Evolutionary conservation across 2,113 vertebrate genomes (phyloP).

Genomic region (Notarius lentiginosus): DNA sequence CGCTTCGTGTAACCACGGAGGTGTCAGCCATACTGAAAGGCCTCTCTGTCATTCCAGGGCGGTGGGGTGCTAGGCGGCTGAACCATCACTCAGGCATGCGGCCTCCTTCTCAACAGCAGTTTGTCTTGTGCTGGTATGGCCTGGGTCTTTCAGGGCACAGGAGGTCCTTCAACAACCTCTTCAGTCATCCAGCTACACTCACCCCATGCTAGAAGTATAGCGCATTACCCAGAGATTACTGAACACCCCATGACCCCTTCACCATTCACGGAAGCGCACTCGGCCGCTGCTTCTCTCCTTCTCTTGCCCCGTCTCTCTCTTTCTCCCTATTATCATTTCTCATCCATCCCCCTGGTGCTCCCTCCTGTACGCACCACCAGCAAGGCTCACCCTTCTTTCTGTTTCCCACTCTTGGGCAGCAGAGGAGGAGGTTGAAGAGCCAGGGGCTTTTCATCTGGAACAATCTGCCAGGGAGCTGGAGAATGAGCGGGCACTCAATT

Average conservation of each 20-base stretch:
- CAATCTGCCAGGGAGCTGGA: conserved; percentile 78
- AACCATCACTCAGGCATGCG: conserved; percentile 46
- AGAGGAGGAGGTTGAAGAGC: conserved; percentile 79
- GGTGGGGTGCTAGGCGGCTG: conserved; percentile 44
- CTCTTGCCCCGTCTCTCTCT: conserved; percentile 49
- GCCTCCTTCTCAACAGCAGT: conserved; percentile 45
- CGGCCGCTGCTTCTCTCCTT: conserved; percentile 44
- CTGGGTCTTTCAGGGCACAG: conserved; percentile 40
- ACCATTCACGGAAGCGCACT: conserved; percentile 60
- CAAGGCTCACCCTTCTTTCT: conserved; percentile 78
- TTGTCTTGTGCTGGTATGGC: conserved; percentile 51
- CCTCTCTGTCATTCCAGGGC: conserved; percentile 51
- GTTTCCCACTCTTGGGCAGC: conserved; percentile 72
- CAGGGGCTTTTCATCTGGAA: conserved; percentile 75
- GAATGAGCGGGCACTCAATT: conserved; percentile 92
- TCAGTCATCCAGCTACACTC: conserved; percentile 35
- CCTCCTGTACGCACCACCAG: conserved; percentile 76
- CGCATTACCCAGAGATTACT: conserved; percentile 41
- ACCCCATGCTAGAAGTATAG: conserved; percentile 40
- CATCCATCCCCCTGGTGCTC: conserved; percentile 62
- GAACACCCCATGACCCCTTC: conserved; percentile 51
- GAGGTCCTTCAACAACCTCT: conserved; percentile 36
- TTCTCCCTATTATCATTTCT: conserved; percentile 74
- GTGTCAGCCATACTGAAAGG: conserved; percentile 54
- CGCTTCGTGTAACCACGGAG: conserved; percentile 48